Evolutionary conservation across 1,140 invertebrate species (phyloP).

Genomic region (Leptopilina clavipes): DNA sequence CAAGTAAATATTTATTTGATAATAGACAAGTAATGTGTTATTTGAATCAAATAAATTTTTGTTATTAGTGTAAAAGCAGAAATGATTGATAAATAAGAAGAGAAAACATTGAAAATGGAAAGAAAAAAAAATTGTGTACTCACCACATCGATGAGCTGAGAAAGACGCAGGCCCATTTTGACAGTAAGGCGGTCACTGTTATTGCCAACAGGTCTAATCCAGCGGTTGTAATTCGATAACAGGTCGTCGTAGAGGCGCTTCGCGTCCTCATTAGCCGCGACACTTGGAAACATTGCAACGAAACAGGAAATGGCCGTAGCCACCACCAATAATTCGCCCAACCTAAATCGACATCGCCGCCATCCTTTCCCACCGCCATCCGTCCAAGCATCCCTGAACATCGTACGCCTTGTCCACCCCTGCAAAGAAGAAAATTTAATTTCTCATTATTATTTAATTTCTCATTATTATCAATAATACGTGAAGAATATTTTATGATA

Average conservation of each 20-base stretch:
- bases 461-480: too few relatives aligned
- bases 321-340: constrained; percentile 74
- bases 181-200: constrained; percentile 97
- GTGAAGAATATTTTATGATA: too few relatives aligned
- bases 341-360: constrained; percentile 82
- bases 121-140: constrained; percentile 74
- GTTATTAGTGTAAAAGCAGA: too few relatives aligned
- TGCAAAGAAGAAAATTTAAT: constrained; percentile 69
- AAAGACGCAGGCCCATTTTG: constrained; percentile 95
- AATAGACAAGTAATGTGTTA: too few relatives aligned
- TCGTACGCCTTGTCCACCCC: constrained; percentile 89
- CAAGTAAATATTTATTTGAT: too few relatives aligned
- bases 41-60: too few relatives aligned
- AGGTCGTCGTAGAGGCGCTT: constrained; percentile 96
- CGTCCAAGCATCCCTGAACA: constrained; percentile 77
- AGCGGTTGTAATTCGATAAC: constrained; percentile 97
- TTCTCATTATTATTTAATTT: background rate
- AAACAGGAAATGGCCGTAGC: constrained; percentile 80
- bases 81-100: too few relatives aligned
- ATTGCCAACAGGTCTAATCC: constrained; percentile 97
- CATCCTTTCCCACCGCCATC: constrained; percentile 75
- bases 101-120: constrained; percentile 13
- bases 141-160: constrained; percentile 98
- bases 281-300: constrained; percentile 69
- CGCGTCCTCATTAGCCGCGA: constrained; percentile 88